Evolutionary conservation across 2,113 vertebrate species (phyloP).

Genomic region (Oriolus oriolus): DNA sequence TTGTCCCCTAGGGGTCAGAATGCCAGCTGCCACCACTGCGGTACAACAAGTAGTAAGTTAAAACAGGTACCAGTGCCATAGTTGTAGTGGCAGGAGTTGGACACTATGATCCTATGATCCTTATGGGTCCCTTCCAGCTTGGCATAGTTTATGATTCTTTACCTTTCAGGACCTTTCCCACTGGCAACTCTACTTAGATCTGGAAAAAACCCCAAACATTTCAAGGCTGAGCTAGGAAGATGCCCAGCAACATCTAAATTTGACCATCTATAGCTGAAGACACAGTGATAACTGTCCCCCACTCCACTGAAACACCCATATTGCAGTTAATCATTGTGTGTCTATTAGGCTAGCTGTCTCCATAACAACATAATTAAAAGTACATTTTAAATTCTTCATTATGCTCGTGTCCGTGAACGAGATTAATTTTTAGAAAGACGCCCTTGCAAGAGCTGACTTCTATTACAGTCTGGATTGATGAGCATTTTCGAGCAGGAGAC

Average conservation of each 20-base stretch:
- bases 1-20: background rate
- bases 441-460: background rate
- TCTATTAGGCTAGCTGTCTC: background rate
- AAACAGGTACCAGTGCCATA: fast-evolving
- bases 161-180: background rate
- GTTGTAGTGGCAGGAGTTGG: background rate
- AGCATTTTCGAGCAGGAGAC: background rate
- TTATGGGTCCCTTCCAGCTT: background rate
- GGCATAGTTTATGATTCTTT: background rate
- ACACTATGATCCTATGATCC: background rate
- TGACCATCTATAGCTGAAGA: background rate
- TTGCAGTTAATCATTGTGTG: background rate
- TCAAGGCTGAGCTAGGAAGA: background rate
- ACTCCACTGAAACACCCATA: background rate
- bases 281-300: background rate
- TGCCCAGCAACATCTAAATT: background rate
- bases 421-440: background rate
- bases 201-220: background rate
- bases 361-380: background rate
- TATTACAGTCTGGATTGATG: background rate
- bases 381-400: background rate
- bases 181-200: background rate
- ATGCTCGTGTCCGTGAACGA: background rate
- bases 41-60: background rate
- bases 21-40: background rate